phyloP scores from a whole-genome alignment of 2,113 vertebrate species.

The Gymnorhina tibicen region DNA sequence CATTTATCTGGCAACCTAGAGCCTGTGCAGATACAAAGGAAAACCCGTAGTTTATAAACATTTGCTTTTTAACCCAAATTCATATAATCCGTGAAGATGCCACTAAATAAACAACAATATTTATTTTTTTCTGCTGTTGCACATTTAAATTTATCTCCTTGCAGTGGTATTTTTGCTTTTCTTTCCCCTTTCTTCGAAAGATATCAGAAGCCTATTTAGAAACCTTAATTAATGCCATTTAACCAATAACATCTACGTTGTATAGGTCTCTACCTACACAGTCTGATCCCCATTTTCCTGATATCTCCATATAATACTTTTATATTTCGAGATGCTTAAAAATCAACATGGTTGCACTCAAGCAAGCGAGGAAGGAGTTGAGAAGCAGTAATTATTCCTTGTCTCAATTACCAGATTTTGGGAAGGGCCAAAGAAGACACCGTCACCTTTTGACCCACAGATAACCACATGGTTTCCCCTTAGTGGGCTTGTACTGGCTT shows the following conservation, averaged over 20 bases:
- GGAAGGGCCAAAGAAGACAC: not conserved
- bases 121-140: not conserved
- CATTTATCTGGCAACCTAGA: not conserved
- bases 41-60: not conserved
- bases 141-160: not conserved
- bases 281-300: not conserved
- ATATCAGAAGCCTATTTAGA: not conserved
- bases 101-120: not conserved
- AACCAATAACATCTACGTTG: not conserved
- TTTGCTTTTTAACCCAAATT: not conserved
- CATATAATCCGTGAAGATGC: not conserved
- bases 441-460: not conserved
- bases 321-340: not conserved
- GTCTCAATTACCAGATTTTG: not conserved
- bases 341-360: not conserved
- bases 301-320: not conserved
- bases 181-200: not conserved
- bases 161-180: not conserved
- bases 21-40: not conserved
- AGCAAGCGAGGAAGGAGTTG: not conserved
- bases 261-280: not conserved
- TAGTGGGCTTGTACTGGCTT: not conserved
- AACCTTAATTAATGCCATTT: not conserved
- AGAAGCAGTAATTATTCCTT: not conserved
- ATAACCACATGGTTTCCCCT: not conserved